A percentile compares a stretch with the other conserved stretches of the same genome.
Conservation (phyloP, 1,140 invertebrate species). For the Leptopilina clavipes region DNA sequence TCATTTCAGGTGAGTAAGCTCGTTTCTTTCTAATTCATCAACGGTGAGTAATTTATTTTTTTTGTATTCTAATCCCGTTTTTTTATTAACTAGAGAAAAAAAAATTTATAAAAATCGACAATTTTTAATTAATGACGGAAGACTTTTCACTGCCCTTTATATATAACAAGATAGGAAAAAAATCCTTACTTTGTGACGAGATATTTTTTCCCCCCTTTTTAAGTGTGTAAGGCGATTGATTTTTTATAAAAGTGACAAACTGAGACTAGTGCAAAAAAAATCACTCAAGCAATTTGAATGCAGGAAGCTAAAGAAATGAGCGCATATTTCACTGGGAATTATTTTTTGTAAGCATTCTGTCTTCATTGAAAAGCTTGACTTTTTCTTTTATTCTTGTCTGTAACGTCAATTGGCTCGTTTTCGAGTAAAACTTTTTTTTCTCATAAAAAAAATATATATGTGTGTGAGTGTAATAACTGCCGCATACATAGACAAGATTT, state of each 20-base stretch:
- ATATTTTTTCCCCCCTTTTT: background rate
- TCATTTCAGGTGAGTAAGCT: background rate
- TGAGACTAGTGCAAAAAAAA: background rate
- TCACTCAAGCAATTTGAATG: background rate
- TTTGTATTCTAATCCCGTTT: too few species aligned
- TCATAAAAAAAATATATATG: background rate
- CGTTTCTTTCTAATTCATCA: background rate
- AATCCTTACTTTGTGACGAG: background rate
- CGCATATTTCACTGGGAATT: background rate
- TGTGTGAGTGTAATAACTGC: background rate
- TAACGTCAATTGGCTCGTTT: conserved; percentile 8
- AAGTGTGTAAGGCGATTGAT: background rate
- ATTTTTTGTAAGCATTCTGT: conserved; percentile 13
- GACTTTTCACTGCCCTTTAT: too few species aligned
- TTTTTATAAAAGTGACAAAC: background rate
- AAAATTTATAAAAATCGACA: too few species aligned
- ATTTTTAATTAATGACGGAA: too few species aligned
- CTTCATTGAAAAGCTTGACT: background rate
- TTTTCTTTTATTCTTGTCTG: background rate
- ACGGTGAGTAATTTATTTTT: background rate
- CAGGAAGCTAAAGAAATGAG: background rate
- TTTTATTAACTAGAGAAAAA: too few species aligned
- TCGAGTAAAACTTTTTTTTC: background rate
- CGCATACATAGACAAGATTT: background rate
- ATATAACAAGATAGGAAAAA: too few species aligned